Base-by-base conservation (phyloP, 2,113 vertebrate genomes). In the Scomber japonicus region DNA sequence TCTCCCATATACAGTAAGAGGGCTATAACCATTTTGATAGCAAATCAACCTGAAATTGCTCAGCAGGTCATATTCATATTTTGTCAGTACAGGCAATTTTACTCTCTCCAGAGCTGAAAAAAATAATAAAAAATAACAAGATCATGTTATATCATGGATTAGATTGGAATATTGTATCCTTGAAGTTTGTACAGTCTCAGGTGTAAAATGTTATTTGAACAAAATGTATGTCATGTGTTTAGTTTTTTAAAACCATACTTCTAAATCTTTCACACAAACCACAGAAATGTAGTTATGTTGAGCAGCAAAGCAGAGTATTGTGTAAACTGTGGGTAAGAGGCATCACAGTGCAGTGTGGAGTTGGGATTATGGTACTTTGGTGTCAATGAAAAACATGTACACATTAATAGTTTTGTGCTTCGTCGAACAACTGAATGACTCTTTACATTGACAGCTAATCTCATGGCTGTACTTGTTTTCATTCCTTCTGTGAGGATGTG, bases 381-480 rank as follows among this genome's bases (percentile, higher is more conserved):
- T 48, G 54, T 59, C 77, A 70, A 0, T 19, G 15, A 45, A 78
- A 67, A 85, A 85, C 48, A 71, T 83, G 80, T 76, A 70, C 66
- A 30, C 27, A 81, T 67, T 61, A 86, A 90, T 83, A 85, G 74
- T 70, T 81, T 83, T 79, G 64, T 60, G 81, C 78, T 79, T 77
- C 68, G 5, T 50, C 56, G 85, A 83, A 13, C 56, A 30, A 17
- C 48, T 87, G 82, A 81, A 49, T 49, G 48, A 78, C 46, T 67
- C 46, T 61, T 27, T 19, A 19, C 71, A 17, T 51, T 19, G 66
- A 57, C 24, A 70, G 56, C 40, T 75, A 64, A 78, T 70, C 72
- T 75, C 63, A 64, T 63, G 50, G 40, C n/a, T 65, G 45, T 10
- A 49, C 72, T 17, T 70, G 19, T 31, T 60, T 12, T 35, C 21